A percentile compares a stretch with the other conserved stretches of the same genome.
Conservation (phyloP, 2,888 invertebrate genomes). For the Lathronympha strigana region DNA sequence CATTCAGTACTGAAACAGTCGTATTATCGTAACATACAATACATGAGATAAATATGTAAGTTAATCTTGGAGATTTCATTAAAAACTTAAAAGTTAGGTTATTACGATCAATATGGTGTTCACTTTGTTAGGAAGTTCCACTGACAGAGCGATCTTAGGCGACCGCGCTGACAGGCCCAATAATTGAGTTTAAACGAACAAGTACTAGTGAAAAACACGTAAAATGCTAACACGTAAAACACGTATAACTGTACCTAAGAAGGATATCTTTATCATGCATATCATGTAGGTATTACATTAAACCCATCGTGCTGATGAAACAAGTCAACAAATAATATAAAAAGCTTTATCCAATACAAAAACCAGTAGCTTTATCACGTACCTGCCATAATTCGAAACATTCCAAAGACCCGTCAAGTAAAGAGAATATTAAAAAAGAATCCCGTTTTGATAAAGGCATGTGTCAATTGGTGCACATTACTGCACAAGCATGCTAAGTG, state of each 20-base stretch:
- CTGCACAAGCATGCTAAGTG: slow-evolving; percentile 56
- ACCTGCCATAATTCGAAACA: slow-evolving; percentile 43
- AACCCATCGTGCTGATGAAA: neutral
- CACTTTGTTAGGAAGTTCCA: too few species aligned
- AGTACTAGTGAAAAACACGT: too few species aligned
- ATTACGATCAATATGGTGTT: too few species aligned
- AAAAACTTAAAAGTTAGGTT: too few species aligned
- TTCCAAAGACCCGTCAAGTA: slow-evolving; percentile 49
- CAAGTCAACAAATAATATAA: slow-evolving; percentile 16
- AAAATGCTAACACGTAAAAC: neutral
- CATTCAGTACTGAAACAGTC: too few species aligned
- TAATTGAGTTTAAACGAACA: too few species aligned
- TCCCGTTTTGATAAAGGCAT: slow-evolving; percentile 57
- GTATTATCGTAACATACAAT: too few species aligned
- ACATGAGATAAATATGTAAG: too few species aligned
- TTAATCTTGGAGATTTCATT: too few species aligned
- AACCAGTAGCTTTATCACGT: slow-evolving; percentile 20
- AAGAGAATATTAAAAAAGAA: slow-evolving; percentile 47
- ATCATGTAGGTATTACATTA: neutral
- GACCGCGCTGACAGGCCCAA: too few species aligned
- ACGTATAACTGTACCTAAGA: neutral
- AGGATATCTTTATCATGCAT: neutral
- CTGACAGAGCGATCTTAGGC: too few species aligned
- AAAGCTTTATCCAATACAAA: slow-evolving; percentile 15
- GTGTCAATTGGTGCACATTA: slow-evolving; percentile 56